Base-by-base conservation (phyloP, 2,113 vertebrate species). In the Pelvicachromis taeniatus region DNA sequence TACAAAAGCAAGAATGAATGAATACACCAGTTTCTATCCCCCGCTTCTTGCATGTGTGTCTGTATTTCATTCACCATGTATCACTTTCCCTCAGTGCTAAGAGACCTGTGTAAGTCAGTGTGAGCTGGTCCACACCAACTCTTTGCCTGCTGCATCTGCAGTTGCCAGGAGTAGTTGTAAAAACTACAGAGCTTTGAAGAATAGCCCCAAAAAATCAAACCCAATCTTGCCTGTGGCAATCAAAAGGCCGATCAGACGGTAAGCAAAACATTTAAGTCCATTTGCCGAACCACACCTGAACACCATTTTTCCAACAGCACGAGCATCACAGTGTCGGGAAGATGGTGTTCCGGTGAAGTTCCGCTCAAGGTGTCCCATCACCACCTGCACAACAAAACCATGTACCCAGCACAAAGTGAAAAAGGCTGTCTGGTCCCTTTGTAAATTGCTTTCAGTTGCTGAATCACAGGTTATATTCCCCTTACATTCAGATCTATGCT, bases 191-290 rank as follows among this genome's bases (percentile, higher is more conserved):
- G 29, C 33, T 65, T 19, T 59, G 83, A 80, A n/a, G 42, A 83
- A 50, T 59, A 23, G 21, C 21, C 31, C 29, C 17, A 13, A 53
- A 40, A 52, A 19, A 65, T 56, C 12, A 19, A 3, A 52, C 40
- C 16, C n/a, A 50, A 0, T 73, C 29, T 58, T 42, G 31, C 73
- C 52, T 83, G 50, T 82, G 33, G 50, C 6, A 40, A 35, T 89
- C 68, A 88, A 75, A 87, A 78, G 10, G 38, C 87, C 7, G 79
- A 88, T 85, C 84, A 63, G 21, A 10, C n/a, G 1, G 68, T 33
- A 31, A 33, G 48, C 45, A 75, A 75, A 75, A 26, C 70, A 33
- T 86, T 73, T 89, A 85, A 83, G 88, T 81, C 81, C 55, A 79
- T 85, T 83, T 48, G 40, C 48, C 61, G 12, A 83, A 87, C 73